These are phyloP conservation scores for Casuarius casuarius DNA, from an alignment of 2,113 vertebrate species.

Conservation along the genomic window DNA sequence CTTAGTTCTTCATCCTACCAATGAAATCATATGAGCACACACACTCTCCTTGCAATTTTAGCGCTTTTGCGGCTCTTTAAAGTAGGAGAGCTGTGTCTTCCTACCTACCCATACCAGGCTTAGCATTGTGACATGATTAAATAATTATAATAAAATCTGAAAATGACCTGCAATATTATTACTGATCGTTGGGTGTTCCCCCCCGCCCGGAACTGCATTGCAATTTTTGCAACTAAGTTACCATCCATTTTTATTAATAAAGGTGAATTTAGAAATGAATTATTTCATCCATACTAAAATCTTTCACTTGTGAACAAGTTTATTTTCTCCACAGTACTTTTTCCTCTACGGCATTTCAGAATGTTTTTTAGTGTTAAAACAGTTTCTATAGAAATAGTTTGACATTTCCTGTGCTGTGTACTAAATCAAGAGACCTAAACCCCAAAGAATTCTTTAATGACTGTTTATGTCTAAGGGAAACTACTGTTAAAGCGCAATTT, in stretches of 20 bases:
- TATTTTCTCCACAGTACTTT: not conserved
- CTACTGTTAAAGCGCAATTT: not conserved
- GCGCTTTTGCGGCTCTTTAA: not conserved
- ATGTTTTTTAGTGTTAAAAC: not conserved
- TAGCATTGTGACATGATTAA: not conserved
- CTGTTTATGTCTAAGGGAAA: not conserved
- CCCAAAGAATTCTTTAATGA: slow-evolving; percentile 19
- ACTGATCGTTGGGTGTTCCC: not conserved
- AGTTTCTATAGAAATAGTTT: not conserved
- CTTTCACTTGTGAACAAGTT: not conserved
- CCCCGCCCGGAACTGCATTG: not conserved
- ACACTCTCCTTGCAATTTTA: not conserved
- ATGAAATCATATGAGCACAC: not conserved
- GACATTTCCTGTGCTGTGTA: not conserved
- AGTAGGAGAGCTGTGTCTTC: not conserved
- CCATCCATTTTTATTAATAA: not conserved
- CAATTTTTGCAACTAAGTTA: not conserved
- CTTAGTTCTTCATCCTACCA: not conserved
- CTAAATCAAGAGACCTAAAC: slow-evolving; percentile 1
- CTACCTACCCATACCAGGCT: not conserved
- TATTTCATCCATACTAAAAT: not conserved
- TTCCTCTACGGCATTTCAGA: not conserved
- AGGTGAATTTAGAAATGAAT: not conserved
- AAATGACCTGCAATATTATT: not conserved
- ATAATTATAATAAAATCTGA: not conserved